These are phyloP conservation scores for Dendroctonus ponderosae DNA, from an alignment of 1,140 invertebrate species.

Conservation along the genomic window DNA sequence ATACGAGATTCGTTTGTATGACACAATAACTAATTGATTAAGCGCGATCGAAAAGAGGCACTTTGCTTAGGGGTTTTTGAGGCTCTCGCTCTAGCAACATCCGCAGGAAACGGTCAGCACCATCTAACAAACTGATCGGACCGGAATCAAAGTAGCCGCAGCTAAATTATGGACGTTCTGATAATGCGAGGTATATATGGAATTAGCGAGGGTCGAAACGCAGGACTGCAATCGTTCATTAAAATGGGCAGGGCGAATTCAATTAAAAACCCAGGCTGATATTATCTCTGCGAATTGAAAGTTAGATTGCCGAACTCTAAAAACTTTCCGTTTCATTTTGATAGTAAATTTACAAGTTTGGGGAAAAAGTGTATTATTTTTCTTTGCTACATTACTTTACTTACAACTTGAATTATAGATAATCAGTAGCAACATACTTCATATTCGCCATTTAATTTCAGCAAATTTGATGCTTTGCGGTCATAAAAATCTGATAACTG, in stretches of 20 bases:
- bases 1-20: too few relatives aligned
- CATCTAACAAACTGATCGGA: conserved; percentile 27
- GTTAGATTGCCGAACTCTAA: not conserved
- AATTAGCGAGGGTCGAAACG: conserved; percentile 10
- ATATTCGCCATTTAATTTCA: too few relatives aligned
- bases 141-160: conserved; percentile 32
- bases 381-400: too few relatives aligned
- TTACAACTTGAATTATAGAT: too few relatives aligned
- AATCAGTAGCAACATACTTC: too few relatives aligned
- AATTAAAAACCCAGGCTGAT: conserved; percentile 16
- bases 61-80: not conserved
- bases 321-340: too few relatives aligned
- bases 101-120: conserved; percentile 29
- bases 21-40: too few relatives aligned
- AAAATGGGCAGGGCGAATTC: conserved; percentile 5
- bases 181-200: conserved; percentile 19
- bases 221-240: conserved; percentile 3
- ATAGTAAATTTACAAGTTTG: too few relatives aligned
- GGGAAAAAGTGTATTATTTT: too few relatives aligned
- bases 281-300: conserved; percentile 14
- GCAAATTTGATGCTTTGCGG: too few relatives aligned
- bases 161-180: conserved; percentile 27
- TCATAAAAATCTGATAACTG: too few relatives aligned
- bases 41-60: too few relatives aligned
- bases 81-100: conserved; percentile 21